phyloP scores from a whole-genome alignment of 2,113 vertebrate species.

The Ptychochromis oligacanthus region DNA sequence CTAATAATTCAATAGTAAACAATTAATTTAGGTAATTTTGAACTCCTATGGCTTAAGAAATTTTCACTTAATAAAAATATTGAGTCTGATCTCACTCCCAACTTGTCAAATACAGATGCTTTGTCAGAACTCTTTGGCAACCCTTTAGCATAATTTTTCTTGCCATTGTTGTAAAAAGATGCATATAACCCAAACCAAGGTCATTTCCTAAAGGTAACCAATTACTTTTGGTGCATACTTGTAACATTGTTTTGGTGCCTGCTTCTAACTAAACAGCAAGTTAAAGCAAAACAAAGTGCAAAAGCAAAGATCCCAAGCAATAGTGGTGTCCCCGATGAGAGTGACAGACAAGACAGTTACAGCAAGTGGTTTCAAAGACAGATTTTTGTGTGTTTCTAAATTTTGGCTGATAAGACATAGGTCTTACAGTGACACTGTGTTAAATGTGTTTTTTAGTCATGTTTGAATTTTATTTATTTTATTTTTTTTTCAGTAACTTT shows the following conservation, averaged over 20 bases:
- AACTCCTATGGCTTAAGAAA: not conserved
- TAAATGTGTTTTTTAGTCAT: not conserved
- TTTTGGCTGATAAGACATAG: not conserved
- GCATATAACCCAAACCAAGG: not conserved
- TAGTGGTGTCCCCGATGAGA: too few relatives aligned
- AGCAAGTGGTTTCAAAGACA: not conserved
- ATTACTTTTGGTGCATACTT: not conserved
- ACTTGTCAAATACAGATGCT: too few relatives aligned
- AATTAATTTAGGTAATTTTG: not conserved
- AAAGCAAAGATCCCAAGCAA: too few relatives aligned
- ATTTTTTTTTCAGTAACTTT: not conserved
- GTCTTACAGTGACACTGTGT: not conserved
- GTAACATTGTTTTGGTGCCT: too few relatives aligned
- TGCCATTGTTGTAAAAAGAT: not conserved
- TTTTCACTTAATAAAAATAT: too few relatives aligned
- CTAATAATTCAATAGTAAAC: not conserved
- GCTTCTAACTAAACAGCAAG: too few relatives aligned
- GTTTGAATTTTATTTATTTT: not conserved
- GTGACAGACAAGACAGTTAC: not conserved
- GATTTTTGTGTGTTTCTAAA: not conserved
- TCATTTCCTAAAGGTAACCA: not conserved
- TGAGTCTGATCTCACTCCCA: not conserved
- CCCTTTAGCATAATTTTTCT: not conserved
- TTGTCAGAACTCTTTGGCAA: not conserved
- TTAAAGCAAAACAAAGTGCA: too few relatives aligned